Evolutionary conservation across 1,140 invertebrate species (phyloP).

Genomic region (Eubasilissa regina): DNA sequence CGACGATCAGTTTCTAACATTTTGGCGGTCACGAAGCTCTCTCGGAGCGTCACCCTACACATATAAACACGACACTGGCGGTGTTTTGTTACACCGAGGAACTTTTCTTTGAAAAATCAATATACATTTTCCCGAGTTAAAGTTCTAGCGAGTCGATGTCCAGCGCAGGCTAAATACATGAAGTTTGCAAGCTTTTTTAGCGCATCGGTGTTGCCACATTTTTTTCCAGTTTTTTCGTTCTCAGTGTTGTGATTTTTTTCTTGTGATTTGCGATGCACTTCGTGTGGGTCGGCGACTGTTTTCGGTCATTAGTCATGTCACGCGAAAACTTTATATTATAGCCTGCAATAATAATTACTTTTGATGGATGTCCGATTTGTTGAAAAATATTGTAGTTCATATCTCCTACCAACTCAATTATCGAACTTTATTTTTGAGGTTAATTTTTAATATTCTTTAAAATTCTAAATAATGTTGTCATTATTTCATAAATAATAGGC

Average conservation of each 20-base stretch:
- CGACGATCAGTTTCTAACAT: conserved; percentile 69
- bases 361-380: too few species aligned
- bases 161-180: conserved; percentile 74
- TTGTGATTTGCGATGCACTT: conserved; percentile 69
- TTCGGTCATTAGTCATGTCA: conserved; percentile 52
- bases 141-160: conserved; percentile 73
- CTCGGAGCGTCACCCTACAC: conserved; percentile 68
- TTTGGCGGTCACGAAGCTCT: conserved; percentile 69
- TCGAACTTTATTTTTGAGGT: too few species aligned
- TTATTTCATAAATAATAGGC: too few species aligned
- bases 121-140: conserved; percentile 73
- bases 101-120: conserved; percentile 75
- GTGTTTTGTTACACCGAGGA: conserved; percentile 73
- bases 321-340: neutral
- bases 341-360: too few species aligned
- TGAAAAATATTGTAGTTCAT: too few species aligned
- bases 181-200: conserved; percentile 75
- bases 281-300: conserved; percentile 61
- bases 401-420: too few species aligned
- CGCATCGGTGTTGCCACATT: conserved; percentile 74
- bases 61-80: conserved; percentile 71
- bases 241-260: conserved; percentile 70
- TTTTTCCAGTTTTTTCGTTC: conserved; percentile 73
- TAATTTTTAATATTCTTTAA: too few species aligned
- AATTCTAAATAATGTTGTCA: too few species aligned